phyloP scores from a whole-genome alignment of 2,113 vertebrate species.

The Callopanchax toddi region DNA sequence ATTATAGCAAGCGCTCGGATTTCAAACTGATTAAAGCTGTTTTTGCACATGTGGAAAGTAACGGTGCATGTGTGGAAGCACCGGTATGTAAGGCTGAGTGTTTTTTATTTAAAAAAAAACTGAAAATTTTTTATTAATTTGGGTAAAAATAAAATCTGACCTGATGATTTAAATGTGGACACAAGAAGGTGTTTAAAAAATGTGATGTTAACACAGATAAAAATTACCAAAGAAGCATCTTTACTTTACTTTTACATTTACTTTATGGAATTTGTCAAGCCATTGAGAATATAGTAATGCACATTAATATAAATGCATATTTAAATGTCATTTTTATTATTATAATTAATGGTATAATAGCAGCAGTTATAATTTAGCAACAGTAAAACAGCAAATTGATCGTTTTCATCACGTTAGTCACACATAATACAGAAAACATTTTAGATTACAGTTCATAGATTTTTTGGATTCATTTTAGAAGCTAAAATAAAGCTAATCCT shows the following conservation, averaged over 20 bases:
- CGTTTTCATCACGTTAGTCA: too few species aligned
- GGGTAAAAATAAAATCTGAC: too few species aligned
- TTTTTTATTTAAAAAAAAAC: too few species aligned
- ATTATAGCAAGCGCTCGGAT: slow-evolving; percentile 62
- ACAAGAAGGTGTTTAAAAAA: too few species aligned
- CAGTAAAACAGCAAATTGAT: too few species aligned
- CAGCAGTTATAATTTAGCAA: not conserved
- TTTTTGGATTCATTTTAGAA: not conserved
- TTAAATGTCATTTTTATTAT: not conserved
- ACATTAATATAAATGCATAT: not conserved
- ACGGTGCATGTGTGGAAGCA: slow-evolving; percentile 22
- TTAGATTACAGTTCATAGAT: not conserved
- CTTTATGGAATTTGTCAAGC: not conserved
- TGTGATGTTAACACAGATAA: too few species aligned
- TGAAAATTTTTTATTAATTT: too few species aligned
- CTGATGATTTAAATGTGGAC: too few species aligned
- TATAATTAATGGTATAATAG: not conserved
- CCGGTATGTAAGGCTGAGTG: too few species aligned
- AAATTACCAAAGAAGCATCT: too few species aligned
- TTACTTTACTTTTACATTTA: too few species aligned
- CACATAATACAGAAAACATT: too few species aligned
- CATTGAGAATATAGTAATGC: not conserved
- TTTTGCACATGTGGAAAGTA: slow-evolving; percentile 14
- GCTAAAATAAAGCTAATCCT: not conserved
- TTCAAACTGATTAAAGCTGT: slow-evolving; percentile 66